Conservation (phyloP, 2,797 vertebrate genomes). For the Lepidocolaptes lacrymiger region DNA sequence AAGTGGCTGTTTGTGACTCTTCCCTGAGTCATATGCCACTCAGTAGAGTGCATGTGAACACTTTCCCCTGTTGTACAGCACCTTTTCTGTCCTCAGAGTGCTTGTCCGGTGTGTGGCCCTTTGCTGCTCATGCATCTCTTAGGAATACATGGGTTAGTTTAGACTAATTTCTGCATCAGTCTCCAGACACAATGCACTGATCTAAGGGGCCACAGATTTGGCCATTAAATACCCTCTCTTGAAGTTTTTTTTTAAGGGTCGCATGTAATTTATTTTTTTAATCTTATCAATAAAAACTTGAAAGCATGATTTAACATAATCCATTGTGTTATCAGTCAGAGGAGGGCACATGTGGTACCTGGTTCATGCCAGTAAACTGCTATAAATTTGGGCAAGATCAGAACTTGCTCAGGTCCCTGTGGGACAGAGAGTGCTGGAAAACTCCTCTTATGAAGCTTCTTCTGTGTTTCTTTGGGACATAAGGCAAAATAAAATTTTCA, state of each 20-base stretch:
- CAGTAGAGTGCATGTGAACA: neutral
- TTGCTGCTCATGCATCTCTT: neutral
- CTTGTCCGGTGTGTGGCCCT: fast-evolving
- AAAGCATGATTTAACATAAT: neutral
- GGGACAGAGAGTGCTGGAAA: neutral
- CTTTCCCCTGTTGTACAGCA: neutral
- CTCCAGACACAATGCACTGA: neutral
- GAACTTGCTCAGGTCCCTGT: neutral
- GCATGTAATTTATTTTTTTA: neutral
- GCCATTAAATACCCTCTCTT: neutral
- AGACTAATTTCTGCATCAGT: neutral
- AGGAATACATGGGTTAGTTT: neutral
- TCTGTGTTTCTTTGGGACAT: neutral
- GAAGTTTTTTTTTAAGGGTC: neutral
- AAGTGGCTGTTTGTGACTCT: neutral
- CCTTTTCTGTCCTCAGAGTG: neutral
- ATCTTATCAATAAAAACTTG: neutral
- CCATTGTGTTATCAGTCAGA: neutral
- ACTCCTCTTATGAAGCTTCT: neutral
- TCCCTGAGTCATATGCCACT: neutral
- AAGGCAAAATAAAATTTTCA: neutral
- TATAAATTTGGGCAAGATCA: neutral
- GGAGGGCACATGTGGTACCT: neutral
- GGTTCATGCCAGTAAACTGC: neutral
- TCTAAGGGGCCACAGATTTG: neutral